Conservation (phyloP, 2,113 vertebrate species). For the Potamarius usumacintae region DNA sequence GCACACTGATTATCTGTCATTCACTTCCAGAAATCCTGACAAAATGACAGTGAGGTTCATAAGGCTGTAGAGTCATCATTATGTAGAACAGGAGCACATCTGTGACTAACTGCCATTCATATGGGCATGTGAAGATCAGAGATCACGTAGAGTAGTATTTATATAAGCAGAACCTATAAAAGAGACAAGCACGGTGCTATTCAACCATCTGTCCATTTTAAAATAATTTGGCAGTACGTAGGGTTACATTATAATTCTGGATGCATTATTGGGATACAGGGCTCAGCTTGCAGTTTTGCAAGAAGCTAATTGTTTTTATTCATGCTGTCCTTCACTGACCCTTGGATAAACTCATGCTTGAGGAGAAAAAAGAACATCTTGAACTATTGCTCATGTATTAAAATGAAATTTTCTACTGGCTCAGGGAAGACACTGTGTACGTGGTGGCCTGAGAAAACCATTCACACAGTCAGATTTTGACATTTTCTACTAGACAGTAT, state of each 20-base stretch:
- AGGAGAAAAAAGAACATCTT: neutral
- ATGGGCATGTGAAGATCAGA: neutral
- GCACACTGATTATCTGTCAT: conserved; percentile 24
- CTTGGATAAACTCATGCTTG: neutral
- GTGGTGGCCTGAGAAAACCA: neutral
- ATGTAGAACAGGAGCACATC: conserved; percentile 6
- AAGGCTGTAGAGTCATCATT: neutral
- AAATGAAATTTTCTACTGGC: neutral
- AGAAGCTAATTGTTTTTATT: neutral
- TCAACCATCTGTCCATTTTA: conserved; percentile 17
- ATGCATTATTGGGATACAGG: conserved; percentile 8
- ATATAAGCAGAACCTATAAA: neutral
- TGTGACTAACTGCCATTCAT: conserved; percentile 16
- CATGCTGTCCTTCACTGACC: conserved; percentile 4
- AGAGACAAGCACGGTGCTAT: neutral
- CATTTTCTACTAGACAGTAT: neutral
- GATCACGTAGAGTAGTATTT: neutral
- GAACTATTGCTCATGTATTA: neutral
- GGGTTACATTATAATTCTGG: conserved; percentile 24
- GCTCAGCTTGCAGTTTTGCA: neutral
- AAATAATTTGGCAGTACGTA: neutral
- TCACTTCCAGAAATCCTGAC: conserved; percentile 59
- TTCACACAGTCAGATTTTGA: neutral
- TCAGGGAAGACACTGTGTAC: neutral
- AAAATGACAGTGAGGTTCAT: conserved; percentile 34